A percentile compares a stretch with the other conserved stretches of the same genome.
phyloP scores from a whole-genome alignment of 2,113 vertebrate species.

The Mionectes macconnelli region DNA sequence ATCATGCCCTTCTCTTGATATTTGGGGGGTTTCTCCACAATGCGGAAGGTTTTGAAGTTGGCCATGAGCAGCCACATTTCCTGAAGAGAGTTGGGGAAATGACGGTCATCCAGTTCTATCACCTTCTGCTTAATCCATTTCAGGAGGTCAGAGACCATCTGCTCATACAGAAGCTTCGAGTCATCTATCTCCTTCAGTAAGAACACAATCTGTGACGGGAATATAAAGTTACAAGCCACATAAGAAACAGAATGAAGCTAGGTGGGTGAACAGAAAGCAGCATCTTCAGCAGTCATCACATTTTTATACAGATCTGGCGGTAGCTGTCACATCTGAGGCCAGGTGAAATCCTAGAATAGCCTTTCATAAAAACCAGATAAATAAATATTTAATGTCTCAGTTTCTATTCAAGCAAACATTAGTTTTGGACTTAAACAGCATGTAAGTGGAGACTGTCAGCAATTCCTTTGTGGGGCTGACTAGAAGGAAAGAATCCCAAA shows the following conservation, averaged over 20 bases:
- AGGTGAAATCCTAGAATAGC: neutral
- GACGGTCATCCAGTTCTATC: constrained; percentile 75
- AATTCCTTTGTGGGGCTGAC: neutral
- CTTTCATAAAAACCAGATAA: neutral
- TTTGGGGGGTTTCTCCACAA: constrained; percentile 86
- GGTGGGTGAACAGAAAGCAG: neutral
- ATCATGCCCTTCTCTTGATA: constrained; percentile 86
- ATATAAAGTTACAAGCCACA: neutral
- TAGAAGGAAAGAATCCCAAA: neutral
- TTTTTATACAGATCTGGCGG: neutral
- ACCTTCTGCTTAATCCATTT: constrained; percentile 84
- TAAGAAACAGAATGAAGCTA: neutral
- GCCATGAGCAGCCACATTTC: constrained; percentile 81
- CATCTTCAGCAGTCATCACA: neutral
- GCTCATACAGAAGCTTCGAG: constrained; percentile 79
- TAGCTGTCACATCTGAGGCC: neutral
- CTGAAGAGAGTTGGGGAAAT: constrained; percentile 84
- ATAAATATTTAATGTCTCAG: neutral
- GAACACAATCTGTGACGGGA: constrained; percentile 76
- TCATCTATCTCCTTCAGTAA: constrained; percentile 82
- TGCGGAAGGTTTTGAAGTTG: constrained; percentile 85
- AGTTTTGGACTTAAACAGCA: neutral
- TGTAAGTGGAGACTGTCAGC: neutral
- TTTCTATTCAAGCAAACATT: neutral
- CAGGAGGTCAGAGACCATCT: constrained; percentile 82